These are phyloP conservation scores for Bovichtus diacanthus DNA, from an alignment of 2,797 vertebrate species.

Conservation along the genomic window DNA sequence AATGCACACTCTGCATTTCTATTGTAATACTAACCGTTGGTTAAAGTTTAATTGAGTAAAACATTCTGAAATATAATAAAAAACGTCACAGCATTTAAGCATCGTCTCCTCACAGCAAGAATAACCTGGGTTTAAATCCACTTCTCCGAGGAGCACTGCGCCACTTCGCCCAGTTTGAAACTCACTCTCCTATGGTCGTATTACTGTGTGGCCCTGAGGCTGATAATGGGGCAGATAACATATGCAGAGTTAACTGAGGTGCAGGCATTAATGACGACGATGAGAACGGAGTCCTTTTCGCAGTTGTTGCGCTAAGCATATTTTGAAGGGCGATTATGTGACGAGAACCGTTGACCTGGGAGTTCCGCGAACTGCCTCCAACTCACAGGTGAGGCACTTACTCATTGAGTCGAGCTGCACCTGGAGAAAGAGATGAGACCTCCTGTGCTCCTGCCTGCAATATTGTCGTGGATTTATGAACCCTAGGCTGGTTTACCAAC, in stretches of 20 bases:
- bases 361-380: not conserved
- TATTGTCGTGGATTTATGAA: slow-evolving; percentile 85
- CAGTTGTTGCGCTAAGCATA: not conserved
- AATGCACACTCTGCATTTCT: slow-evolving; percentile 10
- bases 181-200: slow-evolving; percentile 75
- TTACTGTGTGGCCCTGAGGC: slow-evolving; percentile 88
- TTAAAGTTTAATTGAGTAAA: not conserved
- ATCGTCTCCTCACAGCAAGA: not conserved
- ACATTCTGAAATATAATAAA: not conserved
- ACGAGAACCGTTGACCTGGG: slow-evolving; percentile 59
- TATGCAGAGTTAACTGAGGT: slow-evolving; percentile 88
- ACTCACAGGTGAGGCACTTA: slow-evolving; percentile 33
- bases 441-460: slow-evolving; percentile 61
- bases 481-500: not conserved
- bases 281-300: slow-evolving; percentile 50
- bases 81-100: not conserved
- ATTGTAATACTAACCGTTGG: slow-evolving; percentile 5
- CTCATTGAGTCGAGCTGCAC: slow-evolving; percentile 81
- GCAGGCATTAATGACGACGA: slow-evolving; percentile 87
- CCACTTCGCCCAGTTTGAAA: not conserved
- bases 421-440: not conserved
- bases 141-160: slow-evolving; percentile 46
- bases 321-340: not conserved
- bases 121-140: not conserved
- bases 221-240: slow-evolving; percentile 90